Conservation (phyloP, 1,140 invertebrate species). For the Onthophagus taurus region DNA sequence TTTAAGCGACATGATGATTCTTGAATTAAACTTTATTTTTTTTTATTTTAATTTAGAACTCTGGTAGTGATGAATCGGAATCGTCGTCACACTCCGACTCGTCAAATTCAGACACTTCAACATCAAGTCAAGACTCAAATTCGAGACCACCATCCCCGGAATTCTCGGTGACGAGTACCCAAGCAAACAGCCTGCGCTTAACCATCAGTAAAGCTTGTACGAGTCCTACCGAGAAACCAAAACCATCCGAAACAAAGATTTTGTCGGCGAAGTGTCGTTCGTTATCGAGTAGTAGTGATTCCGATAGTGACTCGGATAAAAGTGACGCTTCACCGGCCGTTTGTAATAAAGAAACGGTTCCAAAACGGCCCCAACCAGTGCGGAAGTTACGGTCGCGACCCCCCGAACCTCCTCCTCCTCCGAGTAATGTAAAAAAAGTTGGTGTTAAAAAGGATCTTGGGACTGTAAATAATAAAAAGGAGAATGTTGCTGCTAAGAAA, state of each 20-base stretch:
- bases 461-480: constrained; percentile 11
- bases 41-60: constrained; percentile 28
- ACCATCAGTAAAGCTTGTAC: constrained; percentile 32
- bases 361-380: too few species aligned
- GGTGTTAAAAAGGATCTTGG: constrained; percentile 14
- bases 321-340: constrained; percentile 14
- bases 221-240: constrained; percentile 21
- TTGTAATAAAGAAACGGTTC: not conserved
- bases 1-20: too few species aligned
- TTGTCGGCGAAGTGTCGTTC: not conserved
- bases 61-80: constrained; percentile 33
- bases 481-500: constrained; percentile 13
- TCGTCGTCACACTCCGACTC: constrained; percentile 33
- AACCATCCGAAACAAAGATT: not conserved
- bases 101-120: constrained; percentile 35
- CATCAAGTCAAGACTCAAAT: constrained; percentile 31
- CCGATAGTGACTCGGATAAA: constrained; percentile 31
- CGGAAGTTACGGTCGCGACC: too few species aligned
- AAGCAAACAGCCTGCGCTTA: constrained; percentile 31
- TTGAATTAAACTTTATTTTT: not conserved
- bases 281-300: constrained; percentile 20
- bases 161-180: constrained; percentile 33
- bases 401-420: too few species aligned
- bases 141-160: constrained; percentile 30
- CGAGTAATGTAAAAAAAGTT: too few species aligned